Evolutionary conservation across 2,888 invertebrate genomes (phyloP).

Genomic region (Philaethria dido): DNA sequence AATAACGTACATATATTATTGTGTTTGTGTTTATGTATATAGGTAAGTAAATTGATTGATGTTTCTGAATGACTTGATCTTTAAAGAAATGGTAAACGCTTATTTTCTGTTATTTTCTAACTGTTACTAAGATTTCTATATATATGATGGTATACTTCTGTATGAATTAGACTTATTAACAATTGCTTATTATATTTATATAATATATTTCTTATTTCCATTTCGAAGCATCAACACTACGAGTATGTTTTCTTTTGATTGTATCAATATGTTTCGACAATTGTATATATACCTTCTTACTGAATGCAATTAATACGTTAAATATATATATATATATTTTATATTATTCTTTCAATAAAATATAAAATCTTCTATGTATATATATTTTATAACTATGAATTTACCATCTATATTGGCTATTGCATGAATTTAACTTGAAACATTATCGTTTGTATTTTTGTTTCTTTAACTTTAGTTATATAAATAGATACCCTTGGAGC

Average conservation of each 20-base stretch:
- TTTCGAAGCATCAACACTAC: background rate
- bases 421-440: slow-evolving; percentile 5
- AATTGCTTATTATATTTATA: background rate
- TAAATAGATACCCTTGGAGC: slow-evolving; percentile 75
- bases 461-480: slow-evolving; percentile 10
- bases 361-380: background rate
- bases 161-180: background rate
- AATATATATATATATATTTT: background rate
- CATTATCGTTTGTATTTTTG: background rate
- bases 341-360: background rate
- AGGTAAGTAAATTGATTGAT: slow-evolving; percentile 14
- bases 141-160: background rate
- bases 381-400: background rate
- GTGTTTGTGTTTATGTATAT: background rate
- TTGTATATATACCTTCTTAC: background rate
- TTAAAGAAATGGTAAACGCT: background rate
- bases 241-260: background rate
- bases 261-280: background rate
- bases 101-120: background rate
- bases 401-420: background rate
- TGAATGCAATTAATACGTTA: background rate
- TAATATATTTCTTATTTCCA: background rate
- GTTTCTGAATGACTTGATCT: background rate
- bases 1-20: background rate
- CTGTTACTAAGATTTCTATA: background rate